Base-by-base conservation (phyloP, 2,888 invertebrate genomes). In the Tanytarsus gracilentus region DNA sequence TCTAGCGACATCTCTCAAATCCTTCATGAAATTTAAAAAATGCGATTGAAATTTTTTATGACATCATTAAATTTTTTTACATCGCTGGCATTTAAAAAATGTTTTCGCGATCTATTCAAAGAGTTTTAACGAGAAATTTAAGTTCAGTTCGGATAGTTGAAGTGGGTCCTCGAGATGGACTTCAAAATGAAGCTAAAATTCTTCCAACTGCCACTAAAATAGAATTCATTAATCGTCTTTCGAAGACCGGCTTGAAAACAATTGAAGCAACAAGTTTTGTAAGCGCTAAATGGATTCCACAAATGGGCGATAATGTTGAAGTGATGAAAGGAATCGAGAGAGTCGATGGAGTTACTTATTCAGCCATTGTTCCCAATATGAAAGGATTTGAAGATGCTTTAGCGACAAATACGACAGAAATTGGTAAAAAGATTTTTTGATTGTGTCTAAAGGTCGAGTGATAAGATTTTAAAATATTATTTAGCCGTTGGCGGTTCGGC, bases 271-370 rank as follows among this genome's bases (percentile, higher is more conserved):
- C 97, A 9, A 91, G 92, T 76, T 99, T 98, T 77, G 99, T 99
- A 0, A 97, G 95, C 66, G 90, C 98, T 5, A 97, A 97, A 80
- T 98, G 97, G 98, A 86, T 99, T 11, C 98, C 98, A 25, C 99
- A 98, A 79, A 95, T 99, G 95, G 85, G 85, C 23, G 98, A 99
- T 74, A 88, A 88, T 66, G 69, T 74, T 0, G 80, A 86, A 69
- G 92, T 98, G 0, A 81, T 88, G 72, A 76, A 76, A 62, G 79
- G 78, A 59, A 85, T 96, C 55, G 75, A 77, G 1, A 84, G 85
- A 68, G 72, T 76, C 6, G 75, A 80, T 0, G 82, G 80, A 18
- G 79, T 95, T 1, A 80, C 82, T 29, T 99, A 98, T 73, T 88
- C 97, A 8, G 97, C 93, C 1, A 78, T 99, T 5, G 88, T 96